These are phyloP conservation scores for Lates japonicus DNA, from an alignment of 2,797 vertebrate species.

Conservation along the genomic window DNA sequence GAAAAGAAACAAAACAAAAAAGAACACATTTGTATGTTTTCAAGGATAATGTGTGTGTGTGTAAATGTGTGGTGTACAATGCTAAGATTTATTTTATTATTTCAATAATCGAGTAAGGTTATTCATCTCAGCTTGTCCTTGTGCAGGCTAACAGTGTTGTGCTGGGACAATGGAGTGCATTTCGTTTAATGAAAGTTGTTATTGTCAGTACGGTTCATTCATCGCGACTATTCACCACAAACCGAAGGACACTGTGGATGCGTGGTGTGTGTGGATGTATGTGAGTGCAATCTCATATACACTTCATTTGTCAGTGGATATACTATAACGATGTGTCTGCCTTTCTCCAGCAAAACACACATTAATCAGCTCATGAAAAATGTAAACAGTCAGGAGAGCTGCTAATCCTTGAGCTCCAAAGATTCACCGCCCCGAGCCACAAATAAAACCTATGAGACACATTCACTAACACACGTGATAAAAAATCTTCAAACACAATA, in stretches of 20 bases:
- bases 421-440: slow-evolving; percentile 1
- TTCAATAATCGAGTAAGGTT: slow-evolving; percentile 44
- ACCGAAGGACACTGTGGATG: slow-evolving; percentile 56
- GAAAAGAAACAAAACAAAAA: slow-evolving; percentile 24
- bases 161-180: slow-evolving; percentile 58
- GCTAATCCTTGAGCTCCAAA: slow-evolving; percentile 26
- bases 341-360: slow-evolving; percentile 30
- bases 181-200: slow-evolving; percentile 69
- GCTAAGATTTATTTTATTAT: slow-evolving; percentile 29
- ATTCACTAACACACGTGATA: background rate
- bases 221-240: slow-evolving; percentile 53
- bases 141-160: slow-evolving; percentile 33
- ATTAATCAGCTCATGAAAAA: slow-evolving; percentile 11
- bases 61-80: slow-evolving; percentile 50
- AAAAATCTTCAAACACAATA: background rate
- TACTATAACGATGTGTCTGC: slow-evolving; percentile 22
- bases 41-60: slow-evolving; percentile 50
- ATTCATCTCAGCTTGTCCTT: slow-evolving; percentile 54
- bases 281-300: slow-evolving; percentile 10
- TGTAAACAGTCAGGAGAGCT: background rate
- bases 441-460: background rate
- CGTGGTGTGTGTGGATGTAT: slow-evolving; percentile 28
- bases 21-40: slow-evolving; percentile 59
- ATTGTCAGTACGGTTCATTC: slow-evolving; percentile 53
- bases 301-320: slow-evolving; percentile 33